Evolutionary conservation across 2,888 invertebrate species (phyloP).

Genomic region (Lycophotia porphyrea): DNA sequence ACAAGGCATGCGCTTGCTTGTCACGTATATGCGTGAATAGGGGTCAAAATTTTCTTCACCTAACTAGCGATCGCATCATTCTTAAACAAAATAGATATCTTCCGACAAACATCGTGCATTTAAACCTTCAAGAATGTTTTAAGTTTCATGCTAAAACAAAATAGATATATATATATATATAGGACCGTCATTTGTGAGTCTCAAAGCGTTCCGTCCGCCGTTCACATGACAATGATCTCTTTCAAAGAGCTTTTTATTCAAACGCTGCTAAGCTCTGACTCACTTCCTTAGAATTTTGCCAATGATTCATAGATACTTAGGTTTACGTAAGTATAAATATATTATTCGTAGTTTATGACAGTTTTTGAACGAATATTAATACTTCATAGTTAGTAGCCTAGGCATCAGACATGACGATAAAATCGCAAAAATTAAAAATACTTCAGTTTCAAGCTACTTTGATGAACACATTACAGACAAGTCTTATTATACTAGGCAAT

Average conservation of each 20-base stretch:
- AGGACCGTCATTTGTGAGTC: conserved; percentile 47
- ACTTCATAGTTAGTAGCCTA: too few relatives aligned
- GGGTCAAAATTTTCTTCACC: neutral
- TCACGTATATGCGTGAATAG: too few relatives aligned
- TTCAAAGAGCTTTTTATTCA: conserved; percentile 61
- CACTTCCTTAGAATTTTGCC: conserved; percentile 56
- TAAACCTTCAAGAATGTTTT: neutral
- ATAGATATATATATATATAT: conserved; percentile 40
- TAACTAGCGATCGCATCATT: neutral
- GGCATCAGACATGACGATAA: neutral
- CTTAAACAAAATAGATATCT: conserved; percentile 25
- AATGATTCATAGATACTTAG: conserved; percentile 59
- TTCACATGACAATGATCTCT: conserved; percentile 64
- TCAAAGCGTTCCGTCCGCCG: conserved; percentile 60
- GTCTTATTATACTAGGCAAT: neutral
- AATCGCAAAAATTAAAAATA: neutral
- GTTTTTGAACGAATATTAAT: neutral
- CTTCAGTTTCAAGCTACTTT: neutral
- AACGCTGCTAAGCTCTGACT: conserved; percentile 53
- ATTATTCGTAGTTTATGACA: neutral
- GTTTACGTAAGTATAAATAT: neutral
- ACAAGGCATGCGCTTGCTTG: too few relatives aligned
- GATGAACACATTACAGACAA: neutral
- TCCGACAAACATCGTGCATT: neutral
- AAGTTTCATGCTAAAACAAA: conserved; percentile 30